Percentiles rank a stretch among this genome's conserved stretches.
These are phyloP conservation scores for Hedychridium roseum DNA, from an alignment of 2,888 invertebrate species.

Conservation along the genomic window DNA sequence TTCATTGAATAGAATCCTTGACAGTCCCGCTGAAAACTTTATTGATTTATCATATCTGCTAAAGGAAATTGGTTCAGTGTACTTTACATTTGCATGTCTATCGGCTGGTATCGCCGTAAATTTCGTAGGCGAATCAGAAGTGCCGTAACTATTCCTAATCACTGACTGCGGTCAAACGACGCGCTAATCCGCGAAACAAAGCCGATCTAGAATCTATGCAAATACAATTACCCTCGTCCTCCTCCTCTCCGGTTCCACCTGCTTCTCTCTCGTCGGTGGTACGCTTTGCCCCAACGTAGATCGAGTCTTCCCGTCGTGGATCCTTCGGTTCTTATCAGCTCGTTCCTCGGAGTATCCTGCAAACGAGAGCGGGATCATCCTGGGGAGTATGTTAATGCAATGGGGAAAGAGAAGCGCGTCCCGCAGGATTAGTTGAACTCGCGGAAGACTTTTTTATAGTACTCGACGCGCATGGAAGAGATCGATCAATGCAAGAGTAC, in stretches of 20 bases:
- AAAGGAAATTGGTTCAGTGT: no score
- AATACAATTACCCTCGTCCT: slow-evolving; percentile 53
- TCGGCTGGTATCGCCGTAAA: no score
- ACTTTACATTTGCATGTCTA: no score
- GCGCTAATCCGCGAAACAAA: slow-evolving; percentile 48
- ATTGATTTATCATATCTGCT: no score
- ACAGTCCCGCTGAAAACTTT: no score
- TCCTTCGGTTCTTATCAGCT: slow-evolving; percentile 53
- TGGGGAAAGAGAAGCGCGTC: slow-evolving; percentile 39
- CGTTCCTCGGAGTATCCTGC: slow-evolving; percentile 54
- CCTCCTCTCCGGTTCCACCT: slow-evolving; percentile 16
- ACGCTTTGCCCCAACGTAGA: not conserved
- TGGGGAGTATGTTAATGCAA: slow-evolving; percentile 54
- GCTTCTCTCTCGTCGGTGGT: not conserved
- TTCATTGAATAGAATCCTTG: no score
- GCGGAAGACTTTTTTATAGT: slow-evolving; percentile 15
- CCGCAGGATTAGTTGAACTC: slow-evolving; percentile 47
- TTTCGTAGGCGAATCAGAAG: not conserved
- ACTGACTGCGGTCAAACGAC: slow-evolving; percentile 43
- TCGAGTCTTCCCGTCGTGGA: slow-evolving; percentile 10
- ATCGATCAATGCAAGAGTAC: no score
- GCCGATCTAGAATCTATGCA: slow-evolving; percentile 57
- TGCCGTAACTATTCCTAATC: slow-evolving; percentile 41
- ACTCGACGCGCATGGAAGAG: not conserved
- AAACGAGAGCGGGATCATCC: slow-evolving; percentile 55